Evolutionary conservation across 2,797 vertebrate species (phyloP), one percentile per base, ranked within the genome.

Genomic region (Gadopsis marmoratus): DNA sequence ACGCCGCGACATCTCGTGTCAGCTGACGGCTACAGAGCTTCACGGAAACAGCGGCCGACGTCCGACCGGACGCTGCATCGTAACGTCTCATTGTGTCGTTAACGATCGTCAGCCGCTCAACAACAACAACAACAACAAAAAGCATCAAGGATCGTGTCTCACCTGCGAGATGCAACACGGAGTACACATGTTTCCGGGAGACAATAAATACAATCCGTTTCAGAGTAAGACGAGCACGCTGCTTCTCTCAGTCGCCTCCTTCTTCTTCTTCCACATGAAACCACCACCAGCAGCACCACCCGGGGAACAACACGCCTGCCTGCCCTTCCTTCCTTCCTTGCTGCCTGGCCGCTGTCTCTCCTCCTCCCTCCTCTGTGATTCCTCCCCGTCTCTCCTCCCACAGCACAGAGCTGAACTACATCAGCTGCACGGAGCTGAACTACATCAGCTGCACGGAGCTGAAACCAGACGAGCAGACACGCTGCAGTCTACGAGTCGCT

Each of bases 121-220:
- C 35, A 81, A 41, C 41, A 62, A 66, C 41, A 62, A 66, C 39
- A 71, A 41, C 8, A 29, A 68, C 70, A 35, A 71, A 59, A 39
- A 59, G 65, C 35, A 19, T n/a, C 7, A 54, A 58, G 7, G 53
- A 23, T 41, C 63, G 74, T 82, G 91, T 2, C 95, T 95, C 82
- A 96, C 95, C 95, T 96, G 95, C 59, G 94, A 82, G 39, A 95
- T 13, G 66, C 95, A 96, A 60, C 95, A 95, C 76, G 89, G 94
- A 0, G 75, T 89, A 31, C 94, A 95, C 95, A 96, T 96, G 13
- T 16, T 87, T 67, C 10, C 7, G 19, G 35, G 61, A 14, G 58
- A 4, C 17, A 64, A 26, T 58, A 7, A 70, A 63, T 65, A 31
- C 21, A 74, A 68, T 88, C 83, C 84, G 69, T 75, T 31, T 64